Percentiles rank a stretch among this genome's conserved stretches.
phyloP scores from a whole-genome alignment of 64 coral and sea anemone genomes.

The Montipora efflorescens region DNA sequence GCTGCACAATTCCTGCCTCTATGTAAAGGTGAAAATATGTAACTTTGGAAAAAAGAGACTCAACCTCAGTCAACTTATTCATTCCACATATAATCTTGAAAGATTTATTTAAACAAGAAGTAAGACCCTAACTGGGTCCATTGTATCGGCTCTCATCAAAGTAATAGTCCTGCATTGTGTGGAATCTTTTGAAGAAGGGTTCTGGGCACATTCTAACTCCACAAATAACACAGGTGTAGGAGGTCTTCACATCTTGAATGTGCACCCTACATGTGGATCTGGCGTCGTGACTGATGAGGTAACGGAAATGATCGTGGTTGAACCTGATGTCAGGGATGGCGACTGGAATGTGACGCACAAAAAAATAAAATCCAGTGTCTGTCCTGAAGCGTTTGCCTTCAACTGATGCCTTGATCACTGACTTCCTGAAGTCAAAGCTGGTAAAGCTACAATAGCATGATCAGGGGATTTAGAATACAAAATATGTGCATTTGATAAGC shows the following conservation, averaged over 20 bases:
- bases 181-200: constrained; percentile 48
- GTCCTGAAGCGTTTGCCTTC: constrained; percentile 29
- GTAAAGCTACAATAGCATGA: not conserved
- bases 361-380: not conserved
- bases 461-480: constrained; percentile 16
- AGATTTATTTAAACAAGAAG: not conserved
- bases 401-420: constrained; percentile 9
- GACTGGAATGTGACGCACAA: not conserved
- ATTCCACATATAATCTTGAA: not conserved
- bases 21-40: not conserved
- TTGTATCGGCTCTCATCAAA: constrained; percentile 24
- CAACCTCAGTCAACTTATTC: not conserved
- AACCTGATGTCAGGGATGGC: constrained; percentile 31
- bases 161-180: constrained; percentile 26
- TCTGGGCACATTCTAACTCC: constrained; percentile 34
- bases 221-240: constrained; percentile 30
- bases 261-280: constrained; percentile 50
- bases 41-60: not conserved
- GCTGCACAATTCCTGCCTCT: not conserved
- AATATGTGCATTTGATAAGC: constrained; percentile 49
- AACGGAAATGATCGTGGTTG: constrained; percentile 36
- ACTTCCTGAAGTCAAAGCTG: constrained; percentile 21
- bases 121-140: constrained; percentile 10
- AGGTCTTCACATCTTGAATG: constrained; percentile 26
- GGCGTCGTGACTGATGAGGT: constrained; percentile 1